Base-by-base conservation (phyloP, 1,140 invertebrate genomes). In the Papilio polyxenes region DNA sequence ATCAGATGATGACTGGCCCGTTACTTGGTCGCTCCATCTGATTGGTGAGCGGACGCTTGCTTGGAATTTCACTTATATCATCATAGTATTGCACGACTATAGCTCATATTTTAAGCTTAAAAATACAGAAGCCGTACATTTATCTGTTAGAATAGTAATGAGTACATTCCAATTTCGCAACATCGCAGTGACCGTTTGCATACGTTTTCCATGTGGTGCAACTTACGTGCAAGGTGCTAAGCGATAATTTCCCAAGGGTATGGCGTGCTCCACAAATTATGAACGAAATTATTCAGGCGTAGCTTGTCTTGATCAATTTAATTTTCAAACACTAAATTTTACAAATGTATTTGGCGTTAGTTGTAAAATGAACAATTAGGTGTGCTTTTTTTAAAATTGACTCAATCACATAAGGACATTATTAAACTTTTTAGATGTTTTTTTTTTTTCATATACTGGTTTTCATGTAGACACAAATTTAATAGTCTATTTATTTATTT, bases 211-310 rank as follows among this genome's bases (percentile, higher is more conserved):
- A 20, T 49, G 20, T 62, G 59, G 13, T 76, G 75, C 75, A 76
- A 51, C 75, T 76, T 76, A 76, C 75, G 75, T 76, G 75, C 75
- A 76, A 76, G 75, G 75, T 76, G 75, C 75, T 76, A 76, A 76
- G 75, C 75, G 48, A 76, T 76, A 76, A 76, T 76, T 76, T 76
- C 75, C 75, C 75, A 15, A 20, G 75, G 75, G 75, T 3, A 53
- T 76, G 20, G 75, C 75, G 48, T 76, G 75, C 75, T 76, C 75
- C 48, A 31, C 49, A 76, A 76, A 76, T 76, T 76, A 76, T 49
- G 20, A 76, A 76, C 49, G 49, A 20, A 53, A 76, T 76, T 76
- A 76, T 76, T 76, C 75, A 76, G 48, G 49, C 49, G 48, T 13
- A 51, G 49, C 49, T 10, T 53, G 49, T 76, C 48, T 48, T 76